Percentiles rank a stretch among this genome's conserved stretches.
These are phyloP conservation scores for Xylota sylvarum DNA, from an alignment of 2,888 invertebrate species.

Conservation along the genomic window DNA sequence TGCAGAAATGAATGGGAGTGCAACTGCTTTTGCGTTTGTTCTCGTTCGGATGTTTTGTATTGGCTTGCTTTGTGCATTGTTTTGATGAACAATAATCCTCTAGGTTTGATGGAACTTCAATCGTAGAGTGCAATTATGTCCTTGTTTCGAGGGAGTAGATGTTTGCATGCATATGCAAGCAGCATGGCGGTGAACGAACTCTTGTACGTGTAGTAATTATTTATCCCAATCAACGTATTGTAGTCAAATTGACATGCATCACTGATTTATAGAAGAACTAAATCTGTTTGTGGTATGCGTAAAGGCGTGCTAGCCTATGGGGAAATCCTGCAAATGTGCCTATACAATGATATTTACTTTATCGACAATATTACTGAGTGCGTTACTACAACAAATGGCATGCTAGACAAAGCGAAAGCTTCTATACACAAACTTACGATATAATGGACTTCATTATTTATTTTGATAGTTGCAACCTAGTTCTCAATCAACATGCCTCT, in stretches of 20 bases:
- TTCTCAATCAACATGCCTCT: too few species aligned
- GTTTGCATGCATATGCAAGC: too few species aligned
- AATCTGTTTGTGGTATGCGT: neutral
- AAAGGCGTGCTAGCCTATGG: too few species aligned
- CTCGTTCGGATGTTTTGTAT: slow-evolving; percentile 26
- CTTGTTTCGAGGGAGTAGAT: slow-evolving; percentile 10
- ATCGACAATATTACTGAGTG: too few species aligned
- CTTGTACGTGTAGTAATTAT: neutral
- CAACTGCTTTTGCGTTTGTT: slow-evolving; percentile 45
- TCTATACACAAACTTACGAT: too few species aligned
- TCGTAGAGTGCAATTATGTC: slow-evolving; percentile 6
- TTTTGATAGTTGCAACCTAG: too few species aligned
- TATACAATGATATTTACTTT: too few species aligned
- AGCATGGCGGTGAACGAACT: neutral
- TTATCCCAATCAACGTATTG: slow-evolving; percentile 3
- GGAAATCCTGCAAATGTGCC: too few species aligned
- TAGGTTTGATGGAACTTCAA: neutral
- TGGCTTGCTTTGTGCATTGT: slow-evolving; percentile 26
- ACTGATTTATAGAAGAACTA: neutral
- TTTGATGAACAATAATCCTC: slow-evolving; percentile 1
- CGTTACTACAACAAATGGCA: too few species aligned
- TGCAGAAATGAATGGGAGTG: slow-evolving; percentile 11
- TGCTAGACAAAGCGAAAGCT: too few species aligned
- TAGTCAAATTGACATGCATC: neutral
- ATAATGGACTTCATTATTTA: too few species aligned